phyloP scores from a whole-genome alignment of 2,113 vertebrate species.

The Nerophis lumbriciformis region DNA sequence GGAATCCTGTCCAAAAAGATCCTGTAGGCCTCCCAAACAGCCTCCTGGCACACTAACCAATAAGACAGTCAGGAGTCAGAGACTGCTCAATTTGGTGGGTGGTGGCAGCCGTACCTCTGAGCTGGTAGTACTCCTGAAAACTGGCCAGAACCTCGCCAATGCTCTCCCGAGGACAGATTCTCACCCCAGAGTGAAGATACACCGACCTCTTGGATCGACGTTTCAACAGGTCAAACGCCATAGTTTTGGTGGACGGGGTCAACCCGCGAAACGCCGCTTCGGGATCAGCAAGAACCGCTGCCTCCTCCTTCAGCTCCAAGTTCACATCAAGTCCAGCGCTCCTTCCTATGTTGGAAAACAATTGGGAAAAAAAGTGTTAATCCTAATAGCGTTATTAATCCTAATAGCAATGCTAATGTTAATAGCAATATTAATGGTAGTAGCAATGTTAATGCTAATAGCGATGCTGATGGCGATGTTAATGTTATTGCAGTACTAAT shows the following conservation, averaged over 20 bases:
- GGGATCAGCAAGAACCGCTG: constrained; percentile 38
- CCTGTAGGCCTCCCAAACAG: constrained; percentile 90
- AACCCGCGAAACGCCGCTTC: constrained; percentile 60
- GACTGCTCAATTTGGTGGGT: too few species aligned
- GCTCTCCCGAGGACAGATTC: constrained; percentile 85
- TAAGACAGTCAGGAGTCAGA: not conserved
- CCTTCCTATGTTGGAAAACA: constrained; percentile 53
- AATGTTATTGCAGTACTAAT: too few species aligned
- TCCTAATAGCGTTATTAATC: not conserved
- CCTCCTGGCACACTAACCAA: constrained; percentile 89
- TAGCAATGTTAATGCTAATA: too few species aligned
- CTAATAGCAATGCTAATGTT: too few species aligned
- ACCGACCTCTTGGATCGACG: constrained; percentile 78
- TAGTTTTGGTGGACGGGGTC: constrained; percentile 32
- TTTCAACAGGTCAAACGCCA: constrained; percentile 54
- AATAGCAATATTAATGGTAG: too few species aligned
- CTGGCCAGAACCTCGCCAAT: constrained; percentile 80
- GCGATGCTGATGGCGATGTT: too few species aligned
- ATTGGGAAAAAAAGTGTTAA: not conserved
- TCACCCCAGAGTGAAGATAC: constrained; percentile 78
- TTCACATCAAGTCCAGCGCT: constrained; percentile 40
- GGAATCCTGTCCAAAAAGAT: constrained; percentile 91
- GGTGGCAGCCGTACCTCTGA: constrained; percentile 74
- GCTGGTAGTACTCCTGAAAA: constrained; percentile 84
- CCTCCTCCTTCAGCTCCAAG: constrained; percentile 58